Evolutionary conservation across 2,113 vertebrate species (phyloP), one percentile per base, ranked within the genome.

Genomic region (Oryzias javanicus): DNA sequence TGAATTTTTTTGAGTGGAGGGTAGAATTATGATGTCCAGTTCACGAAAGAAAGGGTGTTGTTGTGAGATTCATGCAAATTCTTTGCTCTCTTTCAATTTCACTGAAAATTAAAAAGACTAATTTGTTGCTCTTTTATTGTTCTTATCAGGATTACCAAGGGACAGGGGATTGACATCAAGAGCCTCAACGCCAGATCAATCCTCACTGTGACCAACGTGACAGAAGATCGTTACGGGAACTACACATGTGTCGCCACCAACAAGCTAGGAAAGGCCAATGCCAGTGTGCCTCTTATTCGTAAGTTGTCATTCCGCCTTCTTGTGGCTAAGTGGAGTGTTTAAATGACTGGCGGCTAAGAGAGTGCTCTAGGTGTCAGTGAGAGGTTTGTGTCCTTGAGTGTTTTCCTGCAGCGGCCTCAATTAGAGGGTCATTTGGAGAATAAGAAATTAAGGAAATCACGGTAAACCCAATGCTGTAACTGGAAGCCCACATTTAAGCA

Each of bases 191-290:
- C 96, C 76, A 97, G 96, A 93, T 99, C 97, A 78, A 86, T 99
- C 82, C 96, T 99, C 80, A 96, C 95, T 67, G 92, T 99, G 80
- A 96, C 86, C 90, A 99, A 99, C 77, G 95, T 98, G 92, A 99
- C 97, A 85, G 95, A 98, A 88, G 97, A 98, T 86, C 96, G 95
- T 86, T 99, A 98, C 64, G 97, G 97, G 87, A 99, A 99, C 93
- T 99, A 99, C 89, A 99, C 97, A 5, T 99, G 97, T 72, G 93
- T 99, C 83, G 97, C 95, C 75, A 82, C 87, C 92, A 99, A 99
- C 92, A 96, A 94, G 88, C 90, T 99, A 70, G 97, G 97, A 85
- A 93, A 89, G 22, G 94, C 94, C 86, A 98, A 98, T 66, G 94
- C 95, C 84, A 99, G 95, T 88, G 92, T 96, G 92, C 92, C 94